These are phyloP conservation scores for Paramuricea clavata DNA, from an alignment of 92 coral and sea anemone species.

Conservation along the genomic window DNA sequence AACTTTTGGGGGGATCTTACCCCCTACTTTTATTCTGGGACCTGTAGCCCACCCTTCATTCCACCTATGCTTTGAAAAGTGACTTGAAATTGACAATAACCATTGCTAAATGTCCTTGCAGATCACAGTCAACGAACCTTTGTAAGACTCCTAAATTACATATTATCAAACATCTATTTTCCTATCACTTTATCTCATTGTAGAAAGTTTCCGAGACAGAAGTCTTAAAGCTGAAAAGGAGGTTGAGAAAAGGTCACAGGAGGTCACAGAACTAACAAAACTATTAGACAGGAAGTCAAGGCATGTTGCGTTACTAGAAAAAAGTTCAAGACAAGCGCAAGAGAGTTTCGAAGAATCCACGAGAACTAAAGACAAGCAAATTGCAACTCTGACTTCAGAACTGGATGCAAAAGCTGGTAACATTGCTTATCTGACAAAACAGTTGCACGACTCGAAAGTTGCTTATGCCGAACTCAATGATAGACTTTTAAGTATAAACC, in stretches of 20 bases:
- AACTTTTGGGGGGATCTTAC: too few relatives aligned
- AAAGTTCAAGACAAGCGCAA: slow-evolving; percentile 73
- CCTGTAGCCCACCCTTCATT: too few relatives aligned
- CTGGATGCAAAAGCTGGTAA: slow-evolving; percentile 92
- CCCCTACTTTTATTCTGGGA: too few relatives aligned
- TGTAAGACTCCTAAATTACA: too few relatives aligned
- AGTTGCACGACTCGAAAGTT: slow-evolving; percentile 85
- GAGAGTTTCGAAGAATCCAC: slow-evolving; percentile 76
- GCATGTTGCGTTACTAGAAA: slow-evolving; percentile 78
- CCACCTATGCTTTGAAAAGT: too few relatives aligned
- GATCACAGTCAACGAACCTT: too few relatives aligned
- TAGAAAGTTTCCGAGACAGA: slow-evolving; percentile 70
- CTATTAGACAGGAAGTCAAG: slow-evolving; percentile 80
- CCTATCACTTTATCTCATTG: slow-evolving; percentile 15
- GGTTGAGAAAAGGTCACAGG: slow-evolving; percentile 71
- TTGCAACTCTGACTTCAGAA: slow-evolving; percentile 78
- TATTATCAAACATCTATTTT: too few relatives aligned
- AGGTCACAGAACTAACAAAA: slow-evolving; percentile 82
- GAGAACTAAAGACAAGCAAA: slow-evolving; percentile 70
- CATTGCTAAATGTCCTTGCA: too few relatives aligned
- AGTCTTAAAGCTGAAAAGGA: slow-evolving; percentile 62
- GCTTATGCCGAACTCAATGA: slow-evolving; percentile 72
- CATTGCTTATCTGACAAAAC: slow-evolving; percentile 92
- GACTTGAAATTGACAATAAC: too few relatives aligned
- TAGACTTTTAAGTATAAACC: slow-evolving; percentile 15